Base-by-base conservation (phyloP, 2,797 vertebrate species). In the Semotilus atromaculatus region DNA sequence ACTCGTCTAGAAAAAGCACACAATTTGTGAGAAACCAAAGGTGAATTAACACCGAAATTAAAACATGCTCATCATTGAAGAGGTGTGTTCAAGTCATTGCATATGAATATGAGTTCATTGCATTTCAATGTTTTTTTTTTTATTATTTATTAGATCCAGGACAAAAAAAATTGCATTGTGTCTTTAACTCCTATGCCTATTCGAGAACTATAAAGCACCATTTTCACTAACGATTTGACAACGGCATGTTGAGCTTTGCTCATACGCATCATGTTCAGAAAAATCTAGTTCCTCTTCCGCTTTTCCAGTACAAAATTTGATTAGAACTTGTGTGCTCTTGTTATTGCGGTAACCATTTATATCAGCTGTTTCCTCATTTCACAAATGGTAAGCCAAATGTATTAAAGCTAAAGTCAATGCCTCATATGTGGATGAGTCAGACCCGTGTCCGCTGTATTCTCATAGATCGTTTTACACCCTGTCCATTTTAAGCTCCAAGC, bases 381-480 rank as follows among this genome's bases (percentile, higher is more conserved):
- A n/a, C 43, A 77, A 55, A 76, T 68, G 45, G 64, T 9, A 23
- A 45, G 74, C 36, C 74, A 60, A 60, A 78, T 23, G 26, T n/a
- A 77, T 58, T 70, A 19, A 34, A 58, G 36, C 48, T 40, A 55
- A 76, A 68, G 73, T 68, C 64, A 43, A 34, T 70, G 36, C 11
- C 73, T 77, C 34, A 5, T 9, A 67, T 67, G 51, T 45, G 82
- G 51, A 77, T 84, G 74, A 70, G 74, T 84, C 82, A 60, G 62
- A 40, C 23, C 38, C 14, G 19, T 60, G 36, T 78, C 74, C 36
- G 6, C 29, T 26, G 40, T 70, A 7, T 78, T 70, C 64, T 60
- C 68, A n/a, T 58, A 55, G 74, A 77, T 78, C 51, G 48, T 84
- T 68, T 84, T 70, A 43, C 82, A 78, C 74, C 64, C 19, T 34